Evolutionary conservation across 1,140 invertebrate species (phyloP), one percentile per base, ranked within the genome.

Genomic region (Macrosteles quadrilineatus): DNA sequence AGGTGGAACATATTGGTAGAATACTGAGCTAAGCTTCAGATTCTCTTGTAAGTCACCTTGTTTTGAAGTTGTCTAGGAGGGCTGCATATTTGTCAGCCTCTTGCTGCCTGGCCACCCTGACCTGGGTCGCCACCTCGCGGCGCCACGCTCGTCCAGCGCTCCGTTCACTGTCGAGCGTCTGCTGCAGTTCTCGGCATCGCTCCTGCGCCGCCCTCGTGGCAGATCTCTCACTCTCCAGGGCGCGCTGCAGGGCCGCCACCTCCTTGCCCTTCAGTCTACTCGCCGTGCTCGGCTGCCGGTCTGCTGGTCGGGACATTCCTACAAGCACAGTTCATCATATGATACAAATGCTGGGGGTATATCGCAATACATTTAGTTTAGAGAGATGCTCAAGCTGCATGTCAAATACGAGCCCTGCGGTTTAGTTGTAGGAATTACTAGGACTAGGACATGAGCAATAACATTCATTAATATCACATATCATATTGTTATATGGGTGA

Each of bases 111-210:
- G 19, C 59, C 1, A 21, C 57, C 19, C 62, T 32, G 3, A 50
- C 40, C 27, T 69, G 68, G 12, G 30, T 17, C 6, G 57, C 36
- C 1, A 50, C 31, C 40, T 69, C 68, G 9, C 68, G 4, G 0
- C 59, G 1, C 1, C 59, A 55, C 55, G 55, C 57, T 47, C 59
- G 31, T 4, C 59, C 36, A 40, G 68, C 68, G 57, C 68, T 69
- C 36, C 68, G 57, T 47, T 69, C 68, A 23, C 68, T 27, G 57
- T 69, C 68, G 32, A 69, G 57, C 57, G 68, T 59, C 68, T 62
- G 21, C 29, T 57, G 57, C 11, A 69, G 57, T 1, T 31, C 59
- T 6, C 31, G 17, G n/a, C 17, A 29, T 25, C 62, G 21, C 55
- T 62, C 68, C 29, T 43, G 36, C 2, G 68, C 68, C 21, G 55